Conservation (phyloP, 2,797 vertebrate genomes). For the Syngnathus acus region DNA sequence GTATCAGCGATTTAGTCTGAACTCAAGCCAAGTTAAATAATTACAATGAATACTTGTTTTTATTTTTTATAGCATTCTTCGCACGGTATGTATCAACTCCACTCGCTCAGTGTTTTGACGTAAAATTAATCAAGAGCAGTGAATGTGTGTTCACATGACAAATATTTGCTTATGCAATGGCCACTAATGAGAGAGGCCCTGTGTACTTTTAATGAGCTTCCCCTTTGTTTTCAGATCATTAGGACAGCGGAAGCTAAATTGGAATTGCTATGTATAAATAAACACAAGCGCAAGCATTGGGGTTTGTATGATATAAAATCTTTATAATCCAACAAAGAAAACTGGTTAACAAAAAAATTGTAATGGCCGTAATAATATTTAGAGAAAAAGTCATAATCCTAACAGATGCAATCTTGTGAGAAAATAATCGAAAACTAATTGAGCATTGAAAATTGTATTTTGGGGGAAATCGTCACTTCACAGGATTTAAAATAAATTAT, state of each 20-base stretch:
- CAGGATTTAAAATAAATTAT: too few species aligned
- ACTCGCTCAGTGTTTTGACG: not conserved
- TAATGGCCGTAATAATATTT: too few species aligned
- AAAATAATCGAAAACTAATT: not conserved
- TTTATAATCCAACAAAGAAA: too few species aligned
- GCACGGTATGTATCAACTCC: not conserved
- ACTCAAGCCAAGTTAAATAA: too few species aligned
- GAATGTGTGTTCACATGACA: not conserved
- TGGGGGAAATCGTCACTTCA: too few species aligned
- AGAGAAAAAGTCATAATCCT: too few species aligned
- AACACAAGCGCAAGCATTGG: not conserved
- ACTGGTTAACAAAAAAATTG: not conserved
- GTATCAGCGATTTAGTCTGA: too few species aligned
- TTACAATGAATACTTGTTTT: too few species aligned
- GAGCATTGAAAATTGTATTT: not conserved
- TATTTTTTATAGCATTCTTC: too few species aligned
- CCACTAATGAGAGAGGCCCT: not conserved
- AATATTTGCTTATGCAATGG: not conserved
- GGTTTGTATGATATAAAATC: too few species aligned
- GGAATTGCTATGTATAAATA: not conserved
- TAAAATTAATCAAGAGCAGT: not conserved
- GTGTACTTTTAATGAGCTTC: not conserved
- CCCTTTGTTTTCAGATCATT: not conserved
- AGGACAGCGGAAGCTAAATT: not conserved
- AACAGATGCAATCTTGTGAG: too few species aligned